phyloP scores from a whole-genome alignment of 2,113 vertebrate genomes.

The Indri indri region DNA sequence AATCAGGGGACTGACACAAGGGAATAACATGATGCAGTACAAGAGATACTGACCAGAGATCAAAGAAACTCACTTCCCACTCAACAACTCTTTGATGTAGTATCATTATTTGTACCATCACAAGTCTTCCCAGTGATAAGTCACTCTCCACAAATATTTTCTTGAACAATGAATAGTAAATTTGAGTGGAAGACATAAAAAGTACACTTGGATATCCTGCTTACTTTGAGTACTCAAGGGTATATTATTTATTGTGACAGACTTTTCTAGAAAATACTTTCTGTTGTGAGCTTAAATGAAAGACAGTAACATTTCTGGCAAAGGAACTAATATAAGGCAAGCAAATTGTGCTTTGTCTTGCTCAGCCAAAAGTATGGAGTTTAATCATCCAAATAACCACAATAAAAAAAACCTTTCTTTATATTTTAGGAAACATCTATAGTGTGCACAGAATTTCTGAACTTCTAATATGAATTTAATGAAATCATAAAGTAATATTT shows the following conservation, averaged over 20 bases:
- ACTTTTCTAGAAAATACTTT: conserved; percentile 15
- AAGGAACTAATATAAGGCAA: not conserved
- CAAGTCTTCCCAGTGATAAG: not conserved
- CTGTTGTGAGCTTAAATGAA: not conserved
- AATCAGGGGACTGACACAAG: not conserved
- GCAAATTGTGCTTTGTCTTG: not conserved
- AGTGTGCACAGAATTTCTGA: not conserved
- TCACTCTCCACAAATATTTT: not conserved
- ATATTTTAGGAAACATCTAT: not conserved
- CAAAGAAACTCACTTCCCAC: conserved; percentile 1
- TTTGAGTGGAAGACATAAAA: not conserved
- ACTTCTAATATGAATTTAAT: conserved; percentile 13
- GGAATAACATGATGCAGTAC: not conserved
- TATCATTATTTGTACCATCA: not conserved
- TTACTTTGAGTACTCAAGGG: not conserved
- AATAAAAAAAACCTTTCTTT: not conserved
- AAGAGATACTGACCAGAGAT: not conserved
- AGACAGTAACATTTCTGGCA: not conserved
- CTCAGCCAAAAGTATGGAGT: not conserved
- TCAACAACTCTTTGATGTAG: not conserved
- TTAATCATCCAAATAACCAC: not conserved
- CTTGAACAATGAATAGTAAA: not conserved
- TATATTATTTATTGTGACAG: not conserved
- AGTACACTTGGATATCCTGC: not conserved
- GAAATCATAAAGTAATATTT: not conserved